These are phyloP conservation scores for Amblyraja radiata DNA, from an alignment of 2,797 vertebrate species.

Conservation along the genomic window DNA sequence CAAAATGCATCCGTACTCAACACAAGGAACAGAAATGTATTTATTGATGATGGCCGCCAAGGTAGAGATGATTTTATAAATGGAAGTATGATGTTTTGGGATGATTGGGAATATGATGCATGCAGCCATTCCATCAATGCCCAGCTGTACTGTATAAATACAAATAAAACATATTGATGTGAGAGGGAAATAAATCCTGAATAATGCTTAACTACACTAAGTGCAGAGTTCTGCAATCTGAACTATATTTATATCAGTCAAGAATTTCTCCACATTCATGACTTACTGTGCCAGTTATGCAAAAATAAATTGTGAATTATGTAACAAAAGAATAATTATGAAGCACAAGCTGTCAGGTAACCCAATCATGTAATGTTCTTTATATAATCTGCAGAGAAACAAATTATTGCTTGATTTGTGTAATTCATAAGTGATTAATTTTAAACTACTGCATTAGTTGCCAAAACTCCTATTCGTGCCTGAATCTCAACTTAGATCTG, in stretches of 20 bases:
- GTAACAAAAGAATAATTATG: background rate
- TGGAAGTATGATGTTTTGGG: background rate
- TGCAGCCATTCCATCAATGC: too few species aligned
- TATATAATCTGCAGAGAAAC: background rate
- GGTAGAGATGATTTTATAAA: background rate
- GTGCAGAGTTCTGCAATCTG: background rate
- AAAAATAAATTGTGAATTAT: background rate
- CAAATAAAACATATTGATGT: background rate
- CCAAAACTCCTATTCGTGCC: background rate
- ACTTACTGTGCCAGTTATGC: background rate
- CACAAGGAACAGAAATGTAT: background rate
- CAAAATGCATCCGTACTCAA: background rate
- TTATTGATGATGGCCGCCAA: background rate
- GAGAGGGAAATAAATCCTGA: background rate
- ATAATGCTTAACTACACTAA: background rate
- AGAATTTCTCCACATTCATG: background rate
- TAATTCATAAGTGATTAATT: background rate
- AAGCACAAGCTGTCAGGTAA: background rate
- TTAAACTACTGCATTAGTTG: too few species aligned
- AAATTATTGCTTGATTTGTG: background rate
- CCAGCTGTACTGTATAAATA: background rate
- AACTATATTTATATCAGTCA: background rate
- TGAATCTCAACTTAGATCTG: background rate
- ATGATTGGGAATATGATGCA: background rate
- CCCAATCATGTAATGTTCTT: background rate